Evolutionary conservation across 2,888 invertebrate species (phyloP).

Genomic region (Phengaris alcon): DNA sequence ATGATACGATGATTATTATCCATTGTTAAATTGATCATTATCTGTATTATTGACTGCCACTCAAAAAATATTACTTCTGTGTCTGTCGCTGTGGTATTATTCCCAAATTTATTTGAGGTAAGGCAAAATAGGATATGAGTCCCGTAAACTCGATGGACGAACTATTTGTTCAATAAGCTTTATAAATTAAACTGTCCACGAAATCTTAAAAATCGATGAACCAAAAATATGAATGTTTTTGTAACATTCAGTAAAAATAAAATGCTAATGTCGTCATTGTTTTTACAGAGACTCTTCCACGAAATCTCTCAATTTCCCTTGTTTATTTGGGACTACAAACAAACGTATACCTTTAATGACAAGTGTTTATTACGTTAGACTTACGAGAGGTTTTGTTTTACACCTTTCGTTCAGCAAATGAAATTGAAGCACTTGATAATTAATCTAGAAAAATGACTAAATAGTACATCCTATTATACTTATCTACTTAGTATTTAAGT

Average conservation of each 20-base stretch:
- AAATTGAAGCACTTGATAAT: neutral
- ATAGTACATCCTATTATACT: too few species aligned
- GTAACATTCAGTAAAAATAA: constrained; percentile 10
- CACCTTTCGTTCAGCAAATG: neutral
- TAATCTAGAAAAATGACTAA: neutral
- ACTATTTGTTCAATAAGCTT: neutral
- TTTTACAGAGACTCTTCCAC: constrained; percentile 28
- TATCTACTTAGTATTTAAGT: too few species aligned
- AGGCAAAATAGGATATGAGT: too few species aligned
- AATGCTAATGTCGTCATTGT: constrained; percentile 29
- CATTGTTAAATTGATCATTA: constrained; percentile 51
- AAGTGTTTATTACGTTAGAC: constrained; percentile 28
- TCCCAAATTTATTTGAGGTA: too few species aligned
- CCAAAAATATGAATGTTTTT: constrained; percentile 13
- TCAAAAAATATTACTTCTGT: too few species aligned
- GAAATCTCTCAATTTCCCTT: constrained; percentile 31
- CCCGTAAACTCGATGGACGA: too few species aligned
- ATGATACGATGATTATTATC: constrained; percentile 48
- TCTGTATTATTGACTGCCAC: neutral
- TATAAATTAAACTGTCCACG: neutral
- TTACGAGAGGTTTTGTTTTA: neutral
- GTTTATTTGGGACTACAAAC: constrained; percentile 36
- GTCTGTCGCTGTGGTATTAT: too few species aligned
- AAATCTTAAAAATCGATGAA: neutral
- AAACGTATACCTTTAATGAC: constrained; percentile 33